phyloP scores from a whole-genome alignment of 2,888 invertebrate species.

The Mythimna impura region DNA sequence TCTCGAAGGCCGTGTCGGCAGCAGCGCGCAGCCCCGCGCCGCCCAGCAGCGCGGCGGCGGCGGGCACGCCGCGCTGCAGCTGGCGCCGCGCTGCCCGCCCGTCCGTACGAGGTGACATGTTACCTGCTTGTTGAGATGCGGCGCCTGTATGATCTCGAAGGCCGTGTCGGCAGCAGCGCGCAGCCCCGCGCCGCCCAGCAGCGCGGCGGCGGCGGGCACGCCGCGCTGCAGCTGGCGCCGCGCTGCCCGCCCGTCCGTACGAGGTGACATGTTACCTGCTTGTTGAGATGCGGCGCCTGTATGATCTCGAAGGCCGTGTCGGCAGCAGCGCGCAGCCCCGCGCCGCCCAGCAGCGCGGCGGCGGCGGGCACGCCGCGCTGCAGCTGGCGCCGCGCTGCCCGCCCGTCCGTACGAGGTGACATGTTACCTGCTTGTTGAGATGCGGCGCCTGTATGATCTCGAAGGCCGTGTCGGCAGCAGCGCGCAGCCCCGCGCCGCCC shows the following conservation, averaged over 20 bases:
- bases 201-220: conserved; percentile 70
- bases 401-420: too few relatives aligned
- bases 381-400: conserved; percentile 79
- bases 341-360: conserved; percentile 67
- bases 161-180: conserved; percentile 79
- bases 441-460: conserved; percentile 89
- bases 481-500: conserved; percentile 75
- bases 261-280: too few relatives aligned
- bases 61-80: conserved; percentile 79
- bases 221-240: conserved; percentile 74
- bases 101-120: too few relatives aligned
- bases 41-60: conserved; percentile 59
- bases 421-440: conserved; percentile 91
- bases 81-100: conserved; percentile 75
- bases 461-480: conserved; percentile 80
- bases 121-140: conserved; percentile 91
- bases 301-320: conserved; percentile 82
- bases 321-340: conserved; percentile 79
- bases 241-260: too few relatives aligned
- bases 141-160: conserved; percentile 88
- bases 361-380: conserved; percentile 74
- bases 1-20: conserved; percentile 79
- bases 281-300: conserved; percentile 91
- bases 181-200: conserved; percentile 74
- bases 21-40: conserved; percentile 78